phyloP scores from a whole-genome alignment of 2,113 vertebrate genomes.

The Oxyruncus cristatus region DNA sequence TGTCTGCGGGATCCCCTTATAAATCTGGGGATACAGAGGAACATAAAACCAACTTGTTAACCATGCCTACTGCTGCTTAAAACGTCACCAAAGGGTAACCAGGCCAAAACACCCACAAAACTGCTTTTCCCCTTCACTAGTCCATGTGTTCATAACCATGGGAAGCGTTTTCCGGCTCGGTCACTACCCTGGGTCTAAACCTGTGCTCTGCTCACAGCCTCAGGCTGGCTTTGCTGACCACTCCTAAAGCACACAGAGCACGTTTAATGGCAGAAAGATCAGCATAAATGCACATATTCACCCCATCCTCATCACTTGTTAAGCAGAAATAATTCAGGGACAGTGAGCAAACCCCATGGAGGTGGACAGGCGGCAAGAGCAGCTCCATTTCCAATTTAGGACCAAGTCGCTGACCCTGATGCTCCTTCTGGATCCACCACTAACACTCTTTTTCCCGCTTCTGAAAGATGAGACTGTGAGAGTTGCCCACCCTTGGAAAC shows the following conservation, averaged over 20 bases:
- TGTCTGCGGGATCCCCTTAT: neutral
- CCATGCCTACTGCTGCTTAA: neutral
- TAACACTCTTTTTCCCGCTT: neutral
- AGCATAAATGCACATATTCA: neutral
- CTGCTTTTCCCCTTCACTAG: neutral
- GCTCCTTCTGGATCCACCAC: neutral
- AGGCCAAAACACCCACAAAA: neutral
- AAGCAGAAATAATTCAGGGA: neutral
- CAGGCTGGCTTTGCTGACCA: neutral
- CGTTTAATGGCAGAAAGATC: neutral
- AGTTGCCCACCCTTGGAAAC: neutral
- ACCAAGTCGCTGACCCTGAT: neutral
- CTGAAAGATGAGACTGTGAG: neutral
- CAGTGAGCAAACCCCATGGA: neutral
- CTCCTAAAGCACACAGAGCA: neutral
- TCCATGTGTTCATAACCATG: accelerated
- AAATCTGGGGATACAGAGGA: neutral
- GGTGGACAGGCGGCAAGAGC: neutral
- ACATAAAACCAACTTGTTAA: neutral
- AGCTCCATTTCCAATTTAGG: neutral
- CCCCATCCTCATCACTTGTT: neutral
- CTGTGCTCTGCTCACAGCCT: neutral
- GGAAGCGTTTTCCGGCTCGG: neutral
- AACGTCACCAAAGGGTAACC: neutral
- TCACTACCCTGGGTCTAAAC: neutral